phyloP scores from a whole-genome alignment of 2,113 vertebrate genomes.

The Toxotes chatareus region DNA sequence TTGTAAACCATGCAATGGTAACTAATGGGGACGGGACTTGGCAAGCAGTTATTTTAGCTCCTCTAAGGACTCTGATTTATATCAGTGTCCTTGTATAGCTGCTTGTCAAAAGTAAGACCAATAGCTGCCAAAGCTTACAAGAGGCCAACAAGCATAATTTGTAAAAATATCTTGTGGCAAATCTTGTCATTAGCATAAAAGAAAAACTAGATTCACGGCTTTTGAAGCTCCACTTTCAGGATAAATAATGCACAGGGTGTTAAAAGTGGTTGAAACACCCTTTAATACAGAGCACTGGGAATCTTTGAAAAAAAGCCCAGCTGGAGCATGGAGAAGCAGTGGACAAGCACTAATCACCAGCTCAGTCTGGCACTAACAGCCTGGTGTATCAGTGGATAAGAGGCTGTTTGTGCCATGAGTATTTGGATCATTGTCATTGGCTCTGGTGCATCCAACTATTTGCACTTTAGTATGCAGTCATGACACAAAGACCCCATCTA shows the following conservation, averaged over 20 bases:
- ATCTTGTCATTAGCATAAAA: background rate
- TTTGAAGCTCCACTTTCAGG: background rate
- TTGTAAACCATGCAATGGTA: background rate
- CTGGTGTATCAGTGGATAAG: constrained; percentile 53
- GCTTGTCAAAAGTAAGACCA: background rate
- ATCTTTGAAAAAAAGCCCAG: constrained; percentile 41
- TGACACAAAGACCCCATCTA: constrained; percentile 27
- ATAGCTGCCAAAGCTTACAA: background rate
- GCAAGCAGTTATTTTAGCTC: background rate
- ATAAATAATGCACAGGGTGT: background rate
- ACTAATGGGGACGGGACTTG: background rate
- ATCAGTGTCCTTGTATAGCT: background rate
- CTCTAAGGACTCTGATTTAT: background rate
- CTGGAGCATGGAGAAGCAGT: constrained; percentile 33
- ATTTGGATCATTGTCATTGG: constrained; percentile 34
- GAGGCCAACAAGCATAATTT: background rate
- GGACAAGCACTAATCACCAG: constrained; percentile 62
- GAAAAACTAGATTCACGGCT: background rate
- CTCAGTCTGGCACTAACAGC: constrained; percentile 42
- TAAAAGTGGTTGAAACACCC: constrained; percentile 13
- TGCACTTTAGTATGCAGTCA: constrained; percentile 43
- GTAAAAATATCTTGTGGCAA: background rate
- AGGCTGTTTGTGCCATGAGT: constrained; percentile 47
- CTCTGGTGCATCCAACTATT: constrained; percentile 35
- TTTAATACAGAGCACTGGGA: constrained; percentile 38